These are phyloP conservation scores for Beroe forskalii DNA, from an alignment of 37 sponge, comb jelly and placozoan species.

Conservation along the genomic window DNA sequence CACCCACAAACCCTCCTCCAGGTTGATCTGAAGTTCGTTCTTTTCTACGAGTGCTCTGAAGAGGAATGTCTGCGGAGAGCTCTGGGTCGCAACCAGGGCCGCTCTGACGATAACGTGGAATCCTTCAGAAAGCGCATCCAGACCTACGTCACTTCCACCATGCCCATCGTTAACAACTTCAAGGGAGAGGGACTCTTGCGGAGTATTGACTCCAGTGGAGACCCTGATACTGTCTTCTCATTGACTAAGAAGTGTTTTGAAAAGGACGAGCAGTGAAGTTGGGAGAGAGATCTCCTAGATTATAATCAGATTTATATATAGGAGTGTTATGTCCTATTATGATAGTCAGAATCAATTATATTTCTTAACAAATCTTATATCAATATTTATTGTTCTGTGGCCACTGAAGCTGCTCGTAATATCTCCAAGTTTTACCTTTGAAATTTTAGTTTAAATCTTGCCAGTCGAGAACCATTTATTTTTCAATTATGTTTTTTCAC, in stretches of 20 bases:
- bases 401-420: too few species aligned
- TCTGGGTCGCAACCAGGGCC: slow-evolving; percentile 16
- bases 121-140: slow-evolving; percentile 77
- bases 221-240: slow-evolving; percentile 19
- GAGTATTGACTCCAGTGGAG: slow-evolving; percentile 49
- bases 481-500: too few species aligned
- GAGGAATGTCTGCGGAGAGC: slow-evolving; percentile 68
- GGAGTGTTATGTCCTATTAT: too few species aligned
- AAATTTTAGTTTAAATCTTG: too few species aligned
- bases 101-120: slow-evolving; percentile 83
- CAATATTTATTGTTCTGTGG: too few species aligned
- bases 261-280: background rate
- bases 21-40: slow-evolving; percentile 78
- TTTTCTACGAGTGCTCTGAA: slow-evolving; percentile 88
- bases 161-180: slow-evolving; percentile 76
- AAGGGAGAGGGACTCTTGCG: slow-evolving; percentile 72
- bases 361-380: too few species aligned
- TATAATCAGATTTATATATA: too few species aligned
- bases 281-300: too few species aligned
- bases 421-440: too few species aligned
- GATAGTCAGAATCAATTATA: too few species aligned
- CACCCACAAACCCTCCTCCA: background rate
- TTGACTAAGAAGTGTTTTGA: slow-evolving; percentile 42
- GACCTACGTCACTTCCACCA: slow-evolving; percentile 71
- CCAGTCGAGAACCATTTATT: too few species aligned